Evolutionary conservation across 1,140 invertebrate genomes (phyloP), one percentile per base, ranked within the genome.

Genomic region (Lepidurus couesii): DNA sequence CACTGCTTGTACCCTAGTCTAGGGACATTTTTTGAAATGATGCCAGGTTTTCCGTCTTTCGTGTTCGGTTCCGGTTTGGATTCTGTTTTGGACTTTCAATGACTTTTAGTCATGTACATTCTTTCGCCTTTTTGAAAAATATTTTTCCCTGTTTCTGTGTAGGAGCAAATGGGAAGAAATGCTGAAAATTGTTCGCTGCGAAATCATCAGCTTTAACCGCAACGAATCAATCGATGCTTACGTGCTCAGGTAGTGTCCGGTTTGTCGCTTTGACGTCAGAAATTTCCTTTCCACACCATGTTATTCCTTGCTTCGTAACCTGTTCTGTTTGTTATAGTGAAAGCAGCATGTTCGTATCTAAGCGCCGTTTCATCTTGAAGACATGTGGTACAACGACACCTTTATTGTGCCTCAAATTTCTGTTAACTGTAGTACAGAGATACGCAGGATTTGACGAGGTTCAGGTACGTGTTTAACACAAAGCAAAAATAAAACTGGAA

Each of bases 371-470:
- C 86, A 99, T 99, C 82, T 87, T 99, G 82, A 99, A 99, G 86
- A 99, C 98, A 1, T 99, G 98, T 87, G 98, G 98, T 21, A 97
- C 94, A 0, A 99, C 97, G 21, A 98, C 96, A 44, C 92, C 97
- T n/a, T 88, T 99, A 75, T 89, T 93, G 79, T 98, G 97, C 84
- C 87, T 99, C 81, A 90, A 93, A 82, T 89, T 91, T 3, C 87
- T 99, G 79, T 87, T 99, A 77, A 85, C 93, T 77, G 86, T 99
- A 78, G 96, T 96, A 0, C 90, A 92, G 81, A 88, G 93, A 81
- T 91, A 92, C 81, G 92, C 94, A 80, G 95, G 94, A 43, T 96
- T 95, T 85, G 90, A 92, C 83, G 84, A 89, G 87, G 89, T 94
- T 24, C 87, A 91, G 86, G 91, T 92, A 85, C 85, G 81, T 82